Evolutionary conservation across 1,140 invertebrate species (phyloP), one percentile per base, ranked within the genome.

Genomic region (Propsilocerus akamusi): DNA sequence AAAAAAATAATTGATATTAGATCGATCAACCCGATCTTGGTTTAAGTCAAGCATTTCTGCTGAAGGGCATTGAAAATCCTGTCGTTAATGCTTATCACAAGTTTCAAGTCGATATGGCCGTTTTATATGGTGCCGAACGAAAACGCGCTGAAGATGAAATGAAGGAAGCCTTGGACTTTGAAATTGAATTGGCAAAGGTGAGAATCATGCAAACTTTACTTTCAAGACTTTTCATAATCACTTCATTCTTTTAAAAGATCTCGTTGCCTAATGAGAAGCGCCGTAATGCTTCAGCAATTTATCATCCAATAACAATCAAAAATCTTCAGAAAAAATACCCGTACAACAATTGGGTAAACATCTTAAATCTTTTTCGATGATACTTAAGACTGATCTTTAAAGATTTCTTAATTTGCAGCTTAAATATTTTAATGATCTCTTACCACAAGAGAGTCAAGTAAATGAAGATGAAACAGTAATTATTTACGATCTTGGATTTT

Each of bases 251-350:
- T 46, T 51, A 55, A 20, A 47, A 76, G 71, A 73, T 73, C 53
- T 76, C 73, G 0, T 50, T 74, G 34, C 76, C 78, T 0, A 64
- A 68, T 22, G 78, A 82, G 59, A 72, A 81, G 51, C 63, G 78
- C 50, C 59, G 80, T 41, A 78, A 83, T 62, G 72, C 75, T 22
- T 71, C 73, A 20, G 71, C 75, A 53, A 60, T 79, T 7, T 82
- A 83, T 61, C 80, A 83, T 57, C 73, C 75, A 47, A 79, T 81
- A 69, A 72, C 68, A 2, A 60, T 79, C 4, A 54, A 53, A 12
- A 68, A 77, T 37, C 56, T 80, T n/a, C 64, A 71, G 51, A 54
- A 61, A 37, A 57, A 64, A 34, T 70, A 69, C 26, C 66, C 66
- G 4, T 59, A 66, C 51, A 65, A 17, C 4, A 32, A 32, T 11